Evolutionary conservation across 2,888 invertebrate genomes (phyloP), one percentile per base, ranked within the genome.

Genomic region (Empis stercorea): DNA sequence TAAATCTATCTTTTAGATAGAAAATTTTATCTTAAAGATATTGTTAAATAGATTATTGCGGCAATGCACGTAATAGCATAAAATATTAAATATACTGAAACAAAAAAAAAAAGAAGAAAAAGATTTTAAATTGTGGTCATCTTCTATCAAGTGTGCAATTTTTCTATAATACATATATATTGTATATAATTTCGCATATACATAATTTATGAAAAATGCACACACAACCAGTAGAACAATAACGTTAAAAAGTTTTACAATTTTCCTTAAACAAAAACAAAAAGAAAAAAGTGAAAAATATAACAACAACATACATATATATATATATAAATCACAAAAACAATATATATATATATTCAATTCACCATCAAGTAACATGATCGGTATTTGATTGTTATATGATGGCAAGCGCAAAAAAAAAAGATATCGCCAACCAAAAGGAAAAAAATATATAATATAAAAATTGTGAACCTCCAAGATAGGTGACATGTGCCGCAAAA

Each of bases 401-500:
- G n/a, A n/a, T 16, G 16, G 39, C 20, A 20, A 39, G 39, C 20
- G 39, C 14, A 20, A 17, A 10, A 17, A 15, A 20, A 17, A 10
- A 17, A 15, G 37, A 23, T 16, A 46, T 23, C 48, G 49, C 48
- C 48, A 49, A 49, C 48, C 49, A 34, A n/a, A 34, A n/a, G 5
- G 4, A n/a, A 34, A 23, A 14, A 27, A n/a, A n/a, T n/a, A n/a
- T n/a, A n/a, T n/a, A n/a, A n/a, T n/a, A n/a, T n/a, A n/a, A n/a
- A n/a, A n/a, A n/a, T n/a, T n/a, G n/a, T 13, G 40, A 40, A 51
- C 46, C 53, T 51, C 53, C 51, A 47, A 46, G 49, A n/a, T n/a
- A 55, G 52, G 54, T 55, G 55, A 55, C 56, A 55, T 56, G 55
- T 54, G 54, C 53, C 51, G 52, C 52, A 52, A 52, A n/a, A 48